Evolutionary conservation across 2,113 vertebrate genomes (phyloP).

Genomic region (Aphyosemion australe): DNA sequence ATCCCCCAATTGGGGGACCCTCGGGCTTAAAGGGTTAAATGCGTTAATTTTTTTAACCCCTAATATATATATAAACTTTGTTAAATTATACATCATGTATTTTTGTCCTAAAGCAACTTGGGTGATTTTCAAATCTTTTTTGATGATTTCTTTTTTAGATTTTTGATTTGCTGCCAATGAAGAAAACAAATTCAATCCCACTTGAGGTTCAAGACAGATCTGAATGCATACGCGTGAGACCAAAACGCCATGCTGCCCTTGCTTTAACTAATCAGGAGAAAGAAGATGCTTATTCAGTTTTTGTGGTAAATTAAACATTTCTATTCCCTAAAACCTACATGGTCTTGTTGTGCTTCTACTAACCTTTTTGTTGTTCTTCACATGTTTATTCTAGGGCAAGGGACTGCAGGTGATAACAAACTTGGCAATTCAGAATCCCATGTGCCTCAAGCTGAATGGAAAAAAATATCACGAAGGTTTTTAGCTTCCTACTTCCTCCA

Average conservation of each 20-base stretch:
- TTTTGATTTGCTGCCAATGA: conserved; percentile 57
- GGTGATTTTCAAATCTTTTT: too few relatives aligned
- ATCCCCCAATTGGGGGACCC: too few relatives aligned
- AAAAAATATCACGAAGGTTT: conserved; percentile 21
- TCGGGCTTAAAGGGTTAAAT: too few relatives aligned
- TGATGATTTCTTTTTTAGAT: conserved; percentile 56
- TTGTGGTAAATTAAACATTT: conserved; percentile 42
- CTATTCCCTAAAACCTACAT: background rate
- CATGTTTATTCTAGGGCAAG: conserved; percentile 69
- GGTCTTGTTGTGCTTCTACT: background rate
- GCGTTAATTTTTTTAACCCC: too few relatives aligned
- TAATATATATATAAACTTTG: too few relatives aligned
- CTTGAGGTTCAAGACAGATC: conserved; percentile 23
- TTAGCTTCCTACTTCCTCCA: background rate
- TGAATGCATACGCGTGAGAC: conserved; percentile 54
- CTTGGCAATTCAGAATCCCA: conserved; percentile 31
- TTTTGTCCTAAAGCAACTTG: too few relatives aligned
- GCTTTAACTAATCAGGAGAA: background rate
- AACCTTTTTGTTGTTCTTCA: background rate
- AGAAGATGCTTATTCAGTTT: conserved; percentile 31
- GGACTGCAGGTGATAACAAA: conserved; percentile 82
- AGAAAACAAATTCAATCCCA: conserved; percentile 1
- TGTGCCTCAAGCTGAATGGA: conserved; percentile 44
- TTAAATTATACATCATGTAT: too few relatives aligned
- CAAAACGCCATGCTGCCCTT: conserved; percentile 2